Percentiles rank a stretch among this genome's conserved stretches.
phyloP scores from a whole-genome alignment of 2,113 vertebrate species.

The Vulpes lagopus region DNA sequence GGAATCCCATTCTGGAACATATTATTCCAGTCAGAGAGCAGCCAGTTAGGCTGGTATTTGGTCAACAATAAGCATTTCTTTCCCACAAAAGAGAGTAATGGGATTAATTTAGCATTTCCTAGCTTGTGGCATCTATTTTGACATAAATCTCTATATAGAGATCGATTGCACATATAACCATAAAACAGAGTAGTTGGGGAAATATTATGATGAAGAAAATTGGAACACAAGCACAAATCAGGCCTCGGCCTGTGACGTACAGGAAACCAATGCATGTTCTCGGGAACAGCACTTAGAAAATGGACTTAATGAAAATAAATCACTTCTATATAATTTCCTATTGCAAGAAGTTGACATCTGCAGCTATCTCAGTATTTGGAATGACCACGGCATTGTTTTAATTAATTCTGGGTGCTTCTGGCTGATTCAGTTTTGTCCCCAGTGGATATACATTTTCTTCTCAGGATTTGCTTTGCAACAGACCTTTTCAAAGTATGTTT shows the following conservation, averaged over 20 bases:
- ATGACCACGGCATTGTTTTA: neutral
- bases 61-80: constrained; percentile 68
- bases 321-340: neutral
- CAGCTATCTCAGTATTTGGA: neutral
- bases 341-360: neutral
- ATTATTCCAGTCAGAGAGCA: constrained; percentile 56
- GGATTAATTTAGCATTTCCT: constrained; percentile 78
- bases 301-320: constrained; percentile 58
- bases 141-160: constrained; percentile 64
- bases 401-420: neutral
- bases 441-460: neutral
- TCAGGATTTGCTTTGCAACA: neutral
- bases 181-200: constrained; percentile 65
- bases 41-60: constrained; percentile 49
- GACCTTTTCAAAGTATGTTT: neutral
- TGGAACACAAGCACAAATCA: constrained; percentile 68
- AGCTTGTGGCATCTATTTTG: constrained; percentile 61
- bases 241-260: constrained; percentile 3
- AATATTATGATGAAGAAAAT: constrained; percentile 72
- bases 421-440: neutral
- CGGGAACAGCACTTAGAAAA: constrained; percentile 21
- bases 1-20: constrained; percentile 40
- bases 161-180: constrained; percentile 63
- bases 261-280: constrained; percentile 37
- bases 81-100: constrained; percentile 70